Percentiles rank a stretch among this genome's conserved stretches.
These are phyloP conservation scores for Prionailurus bengalensis DNA, from an alignment of 2,113 vertebrate genomes.

Conservation along the genomic window DNA sequence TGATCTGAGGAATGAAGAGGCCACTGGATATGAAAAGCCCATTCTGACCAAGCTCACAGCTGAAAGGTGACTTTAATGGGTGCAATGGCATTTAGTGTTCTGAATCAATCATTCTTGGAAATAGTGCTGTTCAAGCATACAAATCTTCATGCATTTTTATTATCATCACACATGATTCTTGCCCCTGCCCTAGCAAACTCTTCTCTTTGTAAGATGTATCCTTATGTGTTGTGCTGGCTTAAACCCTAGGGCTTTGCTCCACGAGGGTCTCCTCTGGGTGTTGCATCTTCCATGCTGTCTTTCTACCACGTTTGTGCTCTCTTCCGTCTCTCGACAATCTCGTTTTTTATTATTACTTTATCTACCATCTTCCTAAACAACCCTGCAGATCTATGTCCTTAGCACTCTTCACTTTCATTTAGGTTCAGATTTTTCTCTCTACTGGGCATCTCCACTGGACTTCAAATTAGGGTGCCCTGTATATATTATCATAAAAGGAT, in stretches of 20 bases:
- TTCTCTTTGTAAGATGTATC: neutral
- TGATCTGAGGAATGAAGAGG: neutral
- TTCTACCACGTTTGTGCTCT: neutral
- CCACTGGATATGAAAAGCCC: slow-evolving; percentile 68
- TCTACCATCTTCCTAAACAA: neutral
- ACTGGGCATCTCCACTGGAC: neutral
- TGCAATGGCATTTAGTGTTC: neutral
- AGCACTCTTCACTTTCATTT: neutral
- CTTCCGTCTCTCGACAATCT: neutral
- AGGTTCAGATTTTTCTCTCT: neutral
- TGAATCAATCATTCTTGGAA: neutral
- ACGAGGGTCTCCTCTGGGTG: neutral
- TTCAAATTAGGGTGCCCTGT: neutral
- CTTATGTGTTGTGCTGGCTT: neutral
- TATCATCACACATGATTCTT: neutral
- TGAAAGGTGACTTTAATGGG: slow-evolving; percentile 85
- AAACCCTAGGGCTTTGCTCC: neutral
- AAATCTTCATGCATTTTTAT: neutral
- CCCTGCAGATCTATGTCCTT: neutral
- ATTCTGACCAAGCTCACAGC: slow-evolving; percentile 84
- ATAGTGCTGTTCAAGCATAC: neutral
- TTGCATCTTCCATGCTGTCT: neutral
- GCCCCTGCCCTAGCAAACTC: neutral
- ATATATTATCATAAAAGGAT: neutral
- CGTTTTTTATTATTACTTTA: neutral